Conservation (phyloP, 2,888 invertebrate species). For the Carabus problematicus region DNA sequence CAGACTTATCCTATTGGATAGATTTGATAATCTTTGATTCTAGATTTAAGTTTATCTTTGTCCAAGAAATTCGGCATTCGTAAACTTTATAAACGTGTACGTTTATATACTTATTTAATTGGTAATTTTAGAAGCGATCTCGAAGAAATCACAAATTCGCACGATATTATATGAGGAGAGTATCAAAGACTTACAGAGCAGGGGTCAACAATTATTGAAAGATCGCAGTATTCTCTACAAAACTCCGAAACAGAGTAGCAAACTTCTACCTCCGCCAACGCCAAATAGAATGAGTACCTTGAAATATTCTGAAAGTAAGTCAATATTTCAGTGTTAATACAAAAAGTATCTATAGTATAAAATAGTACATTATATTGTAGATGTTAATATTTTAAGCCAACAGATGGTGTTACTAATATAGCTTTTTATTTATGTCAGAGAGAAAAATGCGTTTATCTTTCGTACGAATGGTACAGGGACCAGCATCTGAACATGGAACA, state of each 20-base stretch:
- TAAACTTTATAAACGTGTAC: constrained; percentile 1
- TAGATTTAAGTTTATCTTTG: no score
- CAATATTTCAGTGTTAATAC: neutral
- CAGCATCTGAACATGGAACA: constrained; percentile 21
- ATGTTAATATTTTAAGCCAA: constrained; percentile 4
- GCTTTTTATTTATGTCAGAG: constrained; percentile 33
- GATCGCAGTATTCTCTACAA: constrained; percentile 54
- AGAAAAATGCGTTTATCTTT: constrained; percentile 45
- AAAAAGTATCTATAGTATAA: no score
- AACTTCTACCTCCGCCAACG: constrained; percentile 17
- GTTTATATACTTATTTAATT: constrained; percentile 1
- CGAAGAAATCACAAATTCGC: neutral
- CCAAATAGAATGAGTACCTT: constrained; percentile 1
- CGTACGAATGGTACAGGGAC: constrained; percentile 41
- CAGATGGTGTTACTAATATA: constrained; percentile 7
- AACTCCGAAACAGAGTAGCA: constrained; percentile 46
- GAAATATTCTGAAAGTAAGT: constrained; percentile 21
- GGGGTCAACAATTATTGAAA: constrained; percentile 53
- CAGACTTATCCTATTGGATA: no score
- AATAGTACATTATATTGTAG: constrained; percentile 5
- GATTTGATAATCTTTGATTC: no score
- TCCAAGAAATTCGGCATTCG: neutral
- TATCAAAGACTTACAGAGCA: constrained; percentile 50
- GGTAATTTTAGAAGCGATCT: constrained; percentile 18
- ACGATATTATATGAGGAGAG: constrained; percentile 24